Base-by-base conservation (phyloP, 1,140 invertebrate species). In the Geopemphigus sp. region DNA sequence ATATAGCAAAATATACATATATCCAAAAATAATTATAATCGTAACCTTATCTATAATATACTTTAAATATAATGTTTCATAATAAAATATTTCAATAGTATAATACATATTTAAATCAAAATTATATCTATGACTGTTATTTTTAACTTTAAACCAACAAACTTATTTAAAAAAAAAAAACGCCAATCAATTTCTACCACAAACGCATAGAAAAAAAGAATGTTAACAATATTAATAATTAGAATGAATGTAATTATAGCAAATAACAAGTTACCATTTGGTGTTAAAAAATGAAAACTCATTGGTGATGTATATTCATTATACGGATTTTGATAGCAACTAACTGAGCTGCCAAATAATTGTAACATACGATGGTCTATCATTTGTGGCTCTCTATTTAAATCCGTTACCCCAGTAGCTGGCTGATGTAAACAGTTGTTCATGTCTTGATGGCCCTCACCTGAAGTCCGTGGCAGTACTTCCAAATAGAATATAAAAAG, bases 401-500 rank as follows among this genome's bases (percentile, higher is more conserved):
- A 61, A 47, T 78, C 74, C 56, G 57, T 59, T 78, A 78, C 56
- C 56, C 61, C 39, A 63, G 74, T 78, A 45, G 72, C 56, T 78
- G 74, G 74, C 39, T 78, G 74, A 78, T 63, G 74, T 78, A 78
- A 45, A 61, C 39, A 26, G 45, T 78, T 59, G 63, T 78, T 78
- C 57, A 59, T 22, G 53, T 63, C 74, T 78, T 78, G 74, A 63
- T 78, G 39, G 74, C 74, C 74, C 74, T 78, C 74, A 78, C 74
- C 74, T 78, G 74, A 78, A 61, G 74, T 78, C 74, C 74, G 74
- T 78, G 74, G 74, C 39, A 78, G 39, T 78, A 78, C 74, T 78
- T 78, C 39, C 74, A 78, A 78, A 78, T 78, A 78, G 74, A 78
- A 78, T 78, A 78, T 78, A 78, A 78, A 78, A 78, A 78, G 56